Percentiles rank a stretch among this genome's conserved stretches.
Evolutionary conservation across 1,140 invertebrate species (phyloP).

Genomic region (Elymnias hypermnestra): DNA sequence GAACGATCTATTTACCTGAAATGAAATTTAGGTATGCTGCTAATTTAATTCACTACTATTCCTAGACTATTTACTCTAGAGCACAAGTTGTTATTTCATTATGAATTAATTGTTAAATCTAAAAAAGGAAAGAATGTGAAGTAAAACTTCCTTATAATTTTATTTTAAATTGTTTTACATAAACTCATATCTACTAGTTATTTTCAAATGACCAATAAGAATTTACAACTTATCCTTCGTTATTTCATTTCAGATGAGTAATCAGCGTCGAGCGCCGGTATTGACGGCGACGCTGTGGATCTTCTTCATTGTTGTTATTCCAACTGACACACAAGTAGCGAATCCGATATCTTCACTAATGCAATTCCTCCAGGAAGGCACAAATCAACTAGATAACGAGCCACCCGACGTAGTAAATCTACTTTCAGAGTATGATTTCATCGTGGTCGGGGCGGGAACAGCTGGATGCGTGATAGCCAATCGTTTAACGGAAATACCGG

Average conservation of each 20-base stretch:
- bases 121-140: too few species aligned
- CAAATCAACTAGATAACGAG: constrained; percentile 51
- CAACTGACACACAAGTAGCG: constrained; percentile 32
- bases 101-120: too few species aligned
- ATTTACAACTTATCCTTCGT: too few species aligned
- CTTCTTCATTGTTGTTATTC: constrained; percentile 34
- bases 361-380: constrained; percentile 57
- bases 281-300: constrained; percentile 38
- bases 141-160: too few species aligned
- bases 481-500: constrained; percentile 79
- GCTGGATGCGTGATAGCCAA: constrained; percentile 79
- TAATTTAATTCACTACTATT: too few species aligned
- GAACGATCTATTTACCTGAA: too few species aligned
- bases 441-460: constrained; percentile 72
- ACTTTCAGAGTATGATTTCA: constrained; percentile 65
- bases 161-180: too few species aligned
- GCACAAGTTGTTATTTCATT: too few species aligned
- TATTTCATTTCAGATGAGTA: constrained; percentile 43
- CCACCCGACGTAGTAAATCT: constrained; percentile 48
- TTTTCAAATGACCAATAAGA: too few species aligned
- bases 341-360: constrained; percentile 49
- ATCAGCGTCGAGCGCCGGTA: constrained; percentile 26
- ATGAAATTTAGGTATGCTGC: too few species aligned
- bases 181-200: too few species aligned
- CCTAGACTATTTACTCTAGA: too few species aligned